Base-by-base conservation (phyloP, 2,113 vertebrate species). In the Hippolais icterina region DNA sequence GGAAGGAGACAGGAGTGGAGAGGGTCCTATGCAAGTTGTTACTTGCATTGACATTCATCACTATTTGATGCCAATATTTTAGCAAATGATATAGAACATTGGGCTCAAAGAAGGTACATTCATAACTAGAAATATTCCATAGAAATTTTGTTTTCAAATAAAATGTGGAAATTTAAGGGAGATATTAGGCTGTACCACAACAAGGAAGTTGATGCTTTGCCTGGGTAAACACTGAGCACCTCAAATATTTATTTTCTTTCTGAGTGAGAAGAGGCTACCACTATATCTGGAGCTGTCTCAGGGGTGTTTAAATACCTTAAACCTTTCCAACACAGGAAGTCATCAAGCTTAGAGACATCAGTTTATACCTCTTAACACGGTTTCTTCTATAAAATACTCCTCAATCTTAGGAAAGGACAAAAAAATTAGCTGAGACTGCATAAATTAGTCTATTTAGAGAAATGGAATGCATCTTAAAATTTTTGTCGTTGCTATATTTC, bases 21-120 rank as follows among this genome's bases (percentile, higher is more conserved):
- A 31, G 33, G 31, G 31, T 42, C 20, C 20, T 25, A 0, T 57
- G 52, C 24, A 49, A 29, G 31, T 42, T 29, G 27, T 66, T 59
- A 14, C 20, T 42, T 35, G 5, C 19, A 25, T 9, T 53, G 29
- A 6, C 25, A 54, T 28, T 46, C 10, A 9, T 14, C 23, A 10
- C 6, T 50, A 27, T 69, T 44, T 35, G 28, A 12, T 59, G 15
- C 13, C 27, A 59, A 0, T 44, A 25, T 41, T 77, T 65, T 39
- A n/a, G 20, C 9, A 68, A 28, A 53, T 52, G 0, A 14, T 39
- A 5, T 15, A 28, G 61, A 57, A 21, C 3, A 2, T 8, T 53
- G 9, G 39, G 6, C 13, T 85, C 10, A 44, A 42, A 44, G 11
- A 22, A 42, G 23, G 10, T 53, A 8, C 9, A 12, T 15, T 65